A percentile compares a stretch with the other conserved stretches of the same genome.
These are phyloP conservation scores for Aradus depressus DNA, from an alignment of 2,888 invertebrate species.

Conservation along the genomic window DNA sequence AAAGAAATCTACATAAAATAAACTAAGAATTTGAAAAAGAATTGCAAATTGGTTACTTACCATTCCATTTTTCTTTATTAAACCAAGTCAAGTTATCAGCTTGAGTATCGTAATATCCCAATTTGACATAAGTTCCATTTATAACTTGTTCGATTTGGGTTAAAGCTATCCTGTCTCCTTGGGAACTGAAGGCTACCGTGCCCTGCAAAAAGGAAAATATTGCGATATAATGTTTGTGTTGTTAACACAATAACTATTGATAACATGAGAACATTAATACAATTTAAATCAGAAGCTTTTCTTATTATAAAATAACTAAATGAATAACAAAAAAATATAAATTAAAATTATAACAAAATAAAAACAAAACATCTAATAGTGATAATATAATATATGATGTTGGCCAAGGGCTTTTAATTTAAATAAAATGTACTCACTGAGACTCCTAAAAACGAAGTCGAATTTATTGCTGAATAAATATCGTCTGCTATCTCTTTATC, in stretches of 20 bases:
- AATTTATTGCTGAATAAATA: conserved; percentile 94
- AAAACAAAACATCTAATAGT: background rate
- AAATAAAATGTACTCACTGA: conserved; percentile 58
- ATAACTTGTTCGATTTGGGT: conserved; percentile 97
- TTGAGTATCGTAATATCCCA: conserved; percentile 94
- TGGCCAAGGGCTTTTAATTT: background rate
- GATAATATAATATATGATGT: background rate
- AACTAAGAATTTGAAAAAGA: background rate
- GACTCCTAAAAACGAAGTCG: conserved; percentile 94
- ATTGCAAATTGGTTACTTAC: conserved; percentile 39
- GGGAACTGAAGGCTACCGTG: conserved; percentile 92
- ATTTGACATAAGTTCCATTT: conserved; percentile 83
- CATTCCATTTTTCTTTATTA: conserved; percentile 82
- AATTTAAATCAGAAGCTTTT: no score
- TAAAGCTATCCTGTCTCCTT: conserved; percentile 95
- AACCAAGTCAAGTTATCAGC: conserved; percentile 92
- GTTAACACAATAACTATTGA: background rate
- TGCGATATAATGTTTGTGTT: background rate
- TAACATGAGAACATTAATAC: no score
- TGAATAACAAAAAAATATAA: background rate
- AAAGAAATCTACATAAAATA: background rate
- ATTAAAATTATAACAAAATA: background rate
- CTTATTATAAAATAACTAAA: no score
- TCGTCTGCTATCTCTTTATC: conserved; percentile 90
- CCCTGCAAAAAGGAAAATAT: conserved; percentile 51